Percentiles rank a stretch among this genome's conserved stretches.
These are phyloP conservation scores for Sus scrofa DNA, from an alignment of 2,113 vertebrate species.

Conservation along the genomic window DNA sequence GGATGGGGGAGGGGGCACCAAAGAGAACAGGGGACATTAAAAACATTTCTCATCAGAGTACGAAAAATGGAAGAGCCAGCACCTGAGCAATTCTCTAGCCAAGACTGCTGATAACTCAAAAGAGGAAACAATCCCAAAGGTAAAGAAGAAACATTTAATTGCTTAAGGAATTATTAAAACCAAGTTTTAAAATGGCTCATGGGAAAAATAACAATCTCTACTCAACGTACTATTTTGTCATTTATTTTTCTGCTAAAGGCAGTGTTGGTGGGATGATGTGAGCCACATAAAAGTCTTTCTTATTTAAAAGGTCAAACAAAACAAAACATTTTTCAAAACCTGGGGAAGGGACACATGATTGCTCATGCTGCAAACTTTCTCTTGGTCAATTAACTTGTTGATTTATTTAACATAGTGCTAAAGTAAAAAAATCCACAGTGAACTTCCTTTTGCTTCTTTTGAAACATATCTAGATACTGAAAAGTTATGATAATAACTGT, in stretches of 20 bases:
- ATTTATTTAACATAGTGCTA: not conserved
- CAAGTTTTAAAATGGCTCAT: not conserved
- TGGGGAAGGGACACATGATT: not conserved
- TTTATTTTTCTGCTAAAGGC: constrained; percentile 18
- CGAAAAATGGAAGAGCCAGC: constrained; percentile 4
- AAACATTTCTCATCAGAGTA: not conserved
- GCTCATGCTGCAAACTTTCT: not conserved
- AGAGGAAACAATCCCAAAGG: not conserved
- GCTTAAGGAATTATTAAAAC: constrained; percentile 41
- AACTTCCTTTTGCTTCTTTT: not conserved
- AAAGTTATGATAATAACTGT: constrained; percentile 2
- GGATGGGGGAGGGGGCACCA: not conserved
- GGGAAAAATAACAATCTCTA: constrained; percentile 10
- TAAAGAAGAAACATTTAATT: constrained; percentile 18
- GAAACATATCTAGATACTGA: constrained; percentile 47
- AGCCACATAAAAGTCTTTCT: constrained; percentile 46
- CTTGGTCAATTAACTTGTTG: constrained; percentile 31
- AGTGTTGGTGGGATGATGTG: not conserved
- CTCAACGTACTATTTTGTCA: constrained; percentile 36
- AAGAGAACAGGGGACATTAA: not conserved
- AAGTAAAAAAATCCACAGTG: not conserved
- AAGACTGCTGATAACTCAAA: not conserved
- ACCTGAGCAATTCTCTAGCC: not conserved
- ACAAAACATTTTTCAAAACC: constrained; percentile 1
- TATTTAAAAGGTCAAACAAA: not conserved